Percentiles rank a stretch among this genome's conserved stretches.
These are phyloP conservation scores for Aegypius monachus DNA, from an alignment of 2,113 vertebrate species.

Conservation along the genomic window DNA sequence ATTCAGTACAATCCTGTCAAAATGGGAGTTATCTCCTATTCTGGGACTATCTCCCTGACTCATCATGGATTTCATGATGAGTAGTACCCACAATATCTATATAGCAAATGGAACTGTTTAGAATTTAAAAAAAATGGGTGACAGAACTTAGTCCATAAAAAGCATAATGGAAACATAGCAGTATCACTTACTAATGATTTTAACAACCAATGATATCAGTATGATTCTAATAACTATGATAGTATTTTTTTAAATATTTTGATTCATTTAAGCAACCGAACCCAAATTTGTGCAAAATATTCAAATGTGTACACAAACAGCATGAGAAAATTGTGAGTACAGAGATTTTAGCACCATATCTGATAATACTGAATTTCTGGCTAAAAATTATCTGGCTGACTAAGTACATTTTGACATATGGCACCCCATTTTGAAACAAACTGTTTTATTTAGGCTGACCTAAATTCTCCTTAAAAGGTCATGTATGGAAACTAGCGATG, in stretches of 20 bases:
- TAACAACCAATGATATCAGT: background rate
- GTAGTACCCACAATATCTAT: background rate
- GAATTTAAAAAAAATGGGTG: background rate
- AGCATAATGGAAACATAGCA: background rate
- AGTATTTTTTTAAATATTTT: background rate
- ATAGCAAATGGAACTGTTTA: background rate
- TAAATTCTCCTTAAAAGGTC: slow-evolving; percentile 37
- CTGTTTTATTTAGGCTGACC: background rate
- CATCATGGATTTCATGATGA: background rate
- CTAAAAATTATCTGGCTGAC: background rate
- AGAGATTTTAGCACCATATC: background rate
- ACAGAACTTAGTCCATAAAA: background rate
- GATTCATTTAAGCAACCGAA: background rate
- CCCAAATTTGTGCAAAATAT: background rate
- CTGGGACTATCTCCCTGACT: background rate
- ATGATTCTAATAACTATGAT: background rate
- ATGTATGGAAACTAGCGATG: background rate
- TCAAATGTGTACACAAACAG: background rate
- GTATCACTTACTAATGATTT: background rate
- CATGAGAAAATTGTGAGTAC: background rate
- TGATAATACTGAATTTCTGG: background rate
- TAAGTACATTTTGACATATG: background rate
- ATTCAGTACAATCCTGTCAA: background rate
- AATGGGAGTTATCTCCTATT: background rate
- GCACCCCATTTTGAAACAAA: background rate